Evolutionary conservation across 1,140 invertebrate genomes (phyloP), one percentile per base, ranked within the genome.

Genomic region (Cyclargus thomasi): DNA sequence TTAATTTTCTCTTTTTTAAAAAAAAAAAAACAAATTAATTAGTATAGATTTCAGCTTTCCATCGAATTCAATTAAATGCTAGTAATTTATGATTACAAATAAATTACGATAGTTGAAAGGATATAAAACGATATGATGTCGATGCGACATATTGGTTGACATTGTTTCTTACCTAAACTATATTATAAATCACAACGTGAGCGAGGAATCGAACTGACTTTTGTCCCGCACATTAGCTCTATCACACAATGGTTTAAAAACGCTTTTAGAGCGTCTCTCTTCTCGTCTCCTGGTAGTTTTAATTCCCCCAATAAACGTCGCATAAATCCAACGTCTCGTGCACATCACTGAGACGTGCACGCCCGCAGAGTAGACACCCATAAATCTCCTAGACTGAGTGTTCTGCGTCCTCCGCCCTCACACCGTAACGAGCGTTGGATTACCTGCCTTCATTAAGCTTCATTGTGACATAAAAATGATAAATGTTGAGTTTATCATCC

Each of bases 311-410:
- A 78, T 81, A 80, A 77, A 78, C 73, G 80, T 79, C 77, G 75
- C 75, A 80, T 85, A 84, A 85, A 85, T 85, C 75, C 67, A 70
- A 71, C 75, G 77, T 82, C 74, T 78, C 72, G 71, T 72, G 67
- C 74, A 80, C 76, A 77, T 76, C 74, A 64, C 63, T 57, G 57
- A 69, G 67, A 65, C 67, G 67, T 64, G 67, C 57, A 53, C 53
- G 70, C 68, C 74, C 75, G 62, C 78, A 77, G 70, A 75, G 74
- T 74, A 80, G 74, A 80, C 78, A 74, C 55, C 75, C 64, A 83
- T 83, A 83, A 83, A 83, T 83, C 78, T 80, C 67, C 59, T 64
- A 74, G 70, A 67, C 78, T 68, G 74, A 72, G 71, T 69, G 69
- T 72, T 67, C 72, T 72, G 69, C 70, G 74, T 74, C 69, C 69